These are phyloP conservation scores for Struthidea cinerea DNA, from an alignment of 2,113 vertebrate species.

Conservation along the genomic window DNA sequence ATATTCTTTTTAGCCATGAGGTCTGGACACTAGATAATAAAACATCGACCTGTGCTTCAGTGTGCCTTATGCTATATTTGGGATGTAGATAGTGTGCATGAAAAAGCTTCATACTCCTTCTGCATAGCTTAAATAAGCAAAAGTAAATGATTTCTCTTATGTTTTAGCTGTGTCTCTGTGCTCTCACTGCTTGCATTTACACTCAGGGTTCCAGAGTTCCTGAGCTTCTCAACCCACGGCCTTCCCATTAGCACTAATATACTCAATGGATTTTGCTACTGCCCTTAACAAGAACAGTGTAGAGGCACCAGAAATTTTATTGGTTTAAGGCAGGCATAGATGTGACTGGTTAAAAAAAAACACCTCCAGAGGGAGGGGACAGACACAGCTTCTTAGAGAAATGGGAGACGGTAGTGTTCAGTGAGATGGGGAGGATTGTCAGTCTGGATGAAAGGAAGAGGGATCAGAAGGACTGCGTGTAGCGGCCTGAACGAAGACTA, in stretches of 20 bases:
- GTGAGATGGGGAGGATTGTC: background rate
- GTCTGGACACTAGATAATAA: background rate
- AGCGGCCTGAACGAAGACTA: background rate
- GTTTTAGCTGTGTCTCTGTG: background rate
- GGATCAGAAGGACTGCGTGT: background rate
- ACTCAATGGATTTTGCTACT: background rate
- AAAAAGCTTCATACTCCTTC: background rate
- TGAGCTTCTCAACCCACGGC: background rate
- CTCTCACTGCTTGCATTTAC: background rate
- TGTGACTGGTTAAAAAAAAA: background rate
- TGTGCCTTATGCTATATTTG: background rate
- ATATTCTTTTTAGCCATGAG: background rate
- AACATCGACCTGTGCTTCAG: background rate
- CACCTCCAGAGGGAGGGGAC: background rate
- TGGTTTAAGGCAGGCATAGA: background rate
- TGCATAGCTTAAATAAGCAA: background rate
- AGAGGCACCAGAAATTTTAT: background rate
- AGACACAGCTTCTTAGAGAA: background rate
- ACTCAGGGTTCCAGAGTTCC: background rate
- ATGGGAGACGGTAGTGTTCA: background rate
- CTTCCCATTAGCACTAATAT: background rate
- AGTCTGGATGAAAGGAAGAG: background rate
- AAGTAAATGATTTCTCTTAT: background rate
- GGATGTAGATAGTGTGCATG: background rate
- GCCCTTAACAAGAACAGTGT: background rate